Conservation (phyloP, 1,140 invertebrate genomes). For the Saccostrea cuccullata region DNA sequence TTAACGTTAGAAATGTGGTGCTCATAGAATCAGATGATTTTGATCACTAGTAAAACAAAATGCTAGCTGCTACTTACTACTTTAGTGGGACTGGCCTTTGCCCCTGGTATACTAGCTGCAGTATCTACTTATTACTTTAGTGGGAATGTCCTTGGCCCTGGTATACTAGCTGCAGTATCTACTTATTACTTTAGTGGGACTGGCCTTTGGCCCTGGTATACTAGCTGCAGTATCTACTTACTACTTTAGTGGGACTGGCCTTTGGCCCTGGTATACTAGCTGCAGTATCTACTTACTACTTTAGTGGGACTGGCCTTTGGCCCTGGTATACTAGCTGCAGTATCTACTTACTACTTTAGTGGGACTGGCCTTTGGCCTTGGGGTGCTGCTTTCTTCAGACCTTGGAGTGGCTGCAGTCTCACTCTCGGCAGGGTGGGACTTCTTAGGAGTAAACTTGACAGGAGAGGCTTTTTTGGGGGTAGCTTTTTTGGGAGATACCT, state of each 20-base stretch:
- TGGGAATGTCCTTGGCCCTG: neutral
- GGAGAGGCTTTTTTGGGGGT: constrained; percentile 55
- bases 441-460: constrained; percentile 55
- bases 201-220: neutral
- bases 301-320: neutral
- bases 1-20: too few relatives aligned
- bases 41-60: too few relatives aligned
- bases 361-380: constrained; percentile 52
- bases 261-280: neutral
- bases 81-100: too few relatives aligned
- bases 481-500: constrained; percentile 51
- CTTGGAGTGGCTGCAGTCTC: constrained; percentile 51
- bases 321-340: neutral
- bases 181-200: neutral
- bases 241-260: neutral
- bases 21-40: too few relatives aligned
- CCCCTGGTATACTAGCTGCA: too few relatives aligned
- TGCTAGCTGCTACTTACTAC: too few relatives aligned
- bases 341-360: constrained; percentile 41
- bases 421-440: constrained; percentile 45
- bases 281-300: neutral
- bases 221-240: neutral
- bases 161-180: neutral
- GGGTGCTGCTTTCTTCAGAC: constrained; percentile 41
- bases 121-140: neutral